These are phyloP conservation scores for Netelia virgata DNA, from an alignment of 2,888 invertebrate genomes.

Conservation along the genomic window DNA sequence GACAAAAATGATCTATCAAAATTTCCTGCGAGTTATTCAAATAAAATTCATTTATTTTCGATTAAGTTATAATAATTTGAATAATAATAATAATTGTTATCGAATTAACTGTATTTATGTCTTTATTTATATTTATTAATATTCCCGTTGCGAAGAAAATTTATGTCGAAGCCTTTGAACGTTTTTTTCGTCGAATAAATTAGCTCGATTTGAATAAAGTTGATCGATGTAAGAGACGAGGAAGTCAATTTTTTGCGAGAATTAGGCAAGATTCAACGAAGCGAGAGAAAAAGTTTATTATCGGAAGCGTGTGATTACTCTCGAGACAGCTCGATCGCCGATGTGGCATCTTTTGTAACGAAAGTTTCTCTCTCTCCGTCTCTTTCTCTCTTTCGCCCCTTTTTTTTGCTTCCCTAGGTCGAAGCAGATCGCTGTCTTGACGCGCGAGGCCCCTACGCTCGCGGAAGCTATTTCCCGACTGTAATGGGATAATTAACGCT, in stretches of 20 bases:
- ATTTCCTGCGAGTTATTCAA: too few species aligned
- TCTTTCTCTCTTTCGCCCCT: constrained; percentile 10
- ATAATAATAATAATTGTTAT: too few species aligned
- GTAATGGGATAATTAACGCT: constrained; percentile 82
- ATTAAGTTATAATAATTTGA: too few species aligned
- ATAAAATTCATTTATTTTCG: too few species aligned
- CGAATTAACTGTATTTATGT: too few species aligned
- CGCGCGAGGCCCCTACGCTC: constrained; percentile 65
- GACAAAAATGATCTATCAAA: too few species aligned
- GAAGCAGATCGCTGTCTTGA: constrained; percentile 68
- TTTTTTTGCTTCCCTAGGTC: constrained; percentile 50
- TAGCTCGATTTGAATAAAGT: neutral
- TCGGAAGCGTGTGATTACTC: constrained; percentile 20
- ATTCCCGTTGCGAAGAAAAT: too few species aligned
- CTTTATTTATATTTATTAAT: too few species aligned
- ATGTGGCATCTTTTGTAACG: constrained; percentile 22
- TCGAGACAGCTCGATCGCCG: constrained; percentile 39
- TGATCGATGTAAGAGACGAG: neutral
- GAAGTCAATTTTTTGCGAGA: neutral
- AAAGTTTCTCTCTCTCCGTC: constrained; percentile 23
- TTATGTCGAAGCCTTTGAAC: too few species aligned
- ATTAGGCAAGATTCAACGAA: neutral
- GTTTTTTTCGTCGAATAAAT: neutral
- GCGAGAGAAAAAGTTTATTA: neutral
- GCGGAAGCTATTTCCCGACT: constrained; percentile 83